phyloP scores from a whole-genome alignment of 2,888 invertebrate genomes.

The Dasysyrphus albostriatus region DNA sequence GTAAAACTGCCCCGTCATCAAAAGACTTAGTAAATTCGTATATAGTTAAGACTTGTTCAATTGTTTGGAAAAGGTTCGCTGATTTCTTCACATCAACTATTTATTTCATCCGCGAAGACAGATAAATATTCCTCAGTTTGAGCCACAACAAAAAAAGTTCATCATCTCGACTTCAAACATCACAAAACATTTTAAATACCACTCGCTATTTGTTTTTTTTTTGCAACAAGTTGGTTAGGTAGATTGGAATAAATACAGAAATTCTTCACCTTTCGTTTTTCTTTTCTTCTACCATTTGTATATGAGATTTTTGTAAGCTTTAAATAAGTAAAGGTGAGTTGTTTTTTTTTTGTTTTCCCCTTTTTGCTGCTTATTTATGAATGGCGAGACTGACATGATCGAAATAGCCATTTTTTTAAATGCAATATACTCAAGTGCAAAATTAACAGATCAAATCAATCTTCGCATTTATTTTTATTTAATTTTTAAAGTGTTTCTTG shows the following conservation, averaged over 20 bases:
- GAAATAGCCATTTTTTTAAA: not conserved
- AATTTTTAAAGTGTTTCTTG: no score
- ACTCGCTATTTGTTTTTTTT: slow-evolving; percentile 18
- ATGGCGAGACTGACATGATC: slow-evolving; percentile 3
- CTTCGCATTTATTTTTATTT: not conserved
- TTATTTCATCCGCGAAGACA: slow-evolving; percentile 5
- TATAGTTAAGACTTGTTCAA: slow-evolving; percentile 12
- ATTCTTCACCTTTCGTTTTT: slow-evolving; percentile 28
- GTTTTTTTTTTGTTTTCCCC: not conserved
- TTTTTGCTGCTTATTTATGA: not conserved
- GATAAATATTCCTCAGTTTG: no score
- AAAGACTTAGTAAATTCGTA: not conserved
- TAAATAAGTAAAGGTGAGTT: not conserved
- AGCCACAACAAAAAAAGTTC: not conserved
- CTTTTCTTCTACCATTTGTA: not conserved
- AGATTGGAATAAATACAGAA: not conserved
- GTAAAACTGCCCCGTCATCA: not conserved
- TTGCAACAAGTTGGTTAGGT: slow-evolving; percentile 15
- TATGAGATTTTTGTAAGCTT: not conserved
- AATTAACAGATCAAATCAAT: not conserved
- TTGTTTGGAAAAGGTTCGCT: slow-evolving; percentile 33
- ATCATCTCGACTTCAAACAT: slow-evolving; percentile 1
- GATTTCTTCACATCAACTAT: slow-evolving; percentile 24
- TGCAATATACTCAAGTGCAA: not conserved
- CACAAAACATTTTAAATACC: slow-evolving; percentile 22